Base-by-base conservation (phyloP, 2,888 invertebrate species). In the Brachynemurus nebulosus region DNA sequence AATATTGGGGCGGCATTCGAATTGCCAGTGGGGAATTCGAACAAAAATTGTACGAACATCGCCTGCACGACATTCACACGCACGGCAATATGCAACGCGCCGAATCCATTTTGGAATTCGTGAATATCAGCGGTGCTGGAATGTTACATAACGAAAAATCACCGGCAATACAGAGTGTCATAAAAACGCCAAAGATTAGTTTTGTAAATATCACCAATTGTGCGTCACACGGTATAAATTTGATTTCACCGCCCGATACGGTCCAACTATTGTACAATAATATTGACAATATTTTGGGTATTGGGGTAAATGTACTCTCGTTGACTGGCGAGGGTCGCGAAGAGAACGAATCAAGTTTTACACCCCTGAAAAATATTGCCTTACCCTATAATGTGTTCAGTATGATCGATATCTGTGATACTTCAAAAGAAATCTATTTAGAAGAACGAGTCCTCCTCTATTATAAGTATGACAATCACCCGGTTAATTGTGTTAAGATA, bases 401-500 rank as follows among this genome's bases (percentile, higher is more conserved):
- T 21, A 67, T 98, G 55, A 79, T 99, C 12, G 93, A 97, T 53
- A 92, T 97, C 52, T 99, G 98, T 62, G 92, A 95, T 59, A 86
- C 93, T 1, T 81, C 84, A 44, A 98, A 98, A 67, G 85, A 88
- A 59, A 78, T 98, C 12, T 72, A 75, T 2, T 77, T 98, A 2
- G 86, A 91, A 61, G 92, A 96, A 59, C 72, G 96, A 38, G 77
- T 96, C 4, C 64, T 97, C 1, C 61, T 98, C 16, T 98, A 95
- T 61, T 96, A 93, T 65, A 97, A 96, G 62, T 98, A 98, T 57
- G 92, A 93, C 57, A 93, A 93, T 54, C 80, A 84, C 61, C 90
- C 95, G 0, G 88, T 95, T 0, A 97, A 96, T 60, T 98, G 97
- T 59, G 88, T 97, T 1, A 99, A 98, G 65, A 91, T 96, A 53